A percentile compares a stretch with the other conserved stretches of the same genome.
These are phyloP conservation scores for Carpatolechia fugitivella DNA, from an alignment of 2,888 invertebrate genomes.

Conservation along the genomic window DNA sequence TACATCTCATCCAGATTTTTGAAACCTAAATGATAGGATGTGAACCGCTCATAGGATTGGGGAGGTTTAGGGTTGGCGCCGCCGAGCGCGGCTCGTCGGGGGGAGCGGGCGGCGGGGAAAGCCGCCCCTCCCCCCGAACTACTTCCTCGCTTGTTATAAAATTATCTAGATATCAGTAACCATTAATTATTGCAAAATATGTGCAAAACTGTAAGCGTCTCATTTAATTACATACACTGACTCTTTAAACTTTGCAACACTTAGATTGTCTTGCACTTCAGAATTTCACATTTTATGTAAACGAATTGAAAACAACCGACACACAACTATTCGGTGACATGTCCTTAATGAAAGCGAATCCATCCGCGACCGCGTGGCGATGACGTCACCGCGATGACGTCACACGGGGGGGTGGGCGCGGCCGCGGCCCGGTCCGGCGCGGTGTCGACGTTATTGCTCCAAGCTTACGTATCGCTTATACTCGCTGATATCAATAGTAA, in stretches of 20 bases:
- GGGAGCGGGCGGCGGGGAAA: constrained; percentile 54
- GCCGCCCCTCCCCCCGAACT: constrained; percentile 45
- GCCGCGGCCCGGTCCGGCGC: constrained; percentile 46
- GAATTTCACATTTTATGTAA: constrained; percentile 56
- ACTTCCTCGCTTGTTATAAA: constrained; percentile 37
- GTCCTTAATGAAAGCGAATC: constrained; percentile 65
- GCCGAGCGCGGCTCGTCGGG: constrained; percentile 26
- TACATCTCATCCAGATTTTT: constrained; percentile 2
- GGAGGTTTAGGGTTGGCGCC: constrained; percentile 16
- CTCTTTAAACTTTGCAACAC: constrained; percentile 67
- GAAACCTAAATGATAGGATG: constrained; percentile 1
- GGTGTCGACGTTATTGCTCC: constrained; percentile 63
- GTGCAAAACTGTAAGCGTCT: constrained; percentile 77
- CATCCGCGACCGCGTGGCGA: constrained; percentile 7
- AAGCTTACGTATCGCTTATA: constrained; percentile 68
- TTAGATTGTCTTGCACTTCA: constrained; percentile 66
- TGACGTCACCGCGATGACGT: not conserved
- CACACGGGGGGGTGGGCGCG: not conserved
- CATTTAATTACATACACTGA: constrained; percentile 71
- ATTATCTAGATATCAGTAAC: constrained; percentile 65
- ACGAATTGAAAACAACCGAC: constrained; percentile 69
- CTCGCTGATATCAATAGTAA: constrained; percentile 54
- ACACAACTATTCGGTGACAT: constrained; percentile 70
- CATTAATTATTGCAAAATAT: constrained; percentile 74
- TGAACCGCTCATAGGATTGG: constrained; percentile 1